phyloP scores from a whole-genome alignment of 2,888 invertebrate species.

The Dicycla oo region DNA sequence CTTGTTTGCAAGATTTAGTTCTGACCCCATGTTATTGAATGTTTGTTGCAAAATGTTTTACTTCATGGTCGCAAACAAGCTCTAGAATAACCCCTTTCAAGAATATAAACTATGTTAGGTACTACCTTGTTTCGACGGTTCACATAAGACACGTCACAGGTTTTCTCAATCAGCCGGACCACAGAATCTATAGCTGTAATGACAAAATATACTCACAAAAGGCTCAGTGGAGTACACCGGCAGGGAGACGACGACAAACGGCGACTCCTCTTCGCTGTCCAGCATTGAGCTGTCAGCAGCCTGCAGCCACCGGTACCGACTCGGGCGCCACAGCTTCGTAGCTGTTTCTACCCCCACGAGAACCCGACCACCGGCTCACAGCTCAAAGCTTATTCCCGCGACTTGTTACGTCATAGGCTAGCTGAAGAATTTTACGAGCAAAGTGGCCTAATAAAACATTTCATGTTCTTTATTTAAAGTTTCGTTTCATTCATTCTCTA shows the following conservation, averaged over 20 bases:
- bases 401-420: conserved; percentile 34
- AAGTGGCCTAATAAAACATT: conserved; percentile 53
- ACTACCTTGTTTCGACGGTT: conserved; percentile 2
- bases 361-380: conserved; percentile 27
- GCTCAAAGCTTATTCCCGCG: conserved; percentile 1
- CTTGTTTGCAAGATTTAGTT: background rate
- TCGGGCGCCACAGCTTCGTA: conserved; percentile 86
- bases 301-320: conserved; percentile 85
- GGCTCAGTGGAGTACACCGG: conserved; percentile 91
- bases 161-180: background rate
- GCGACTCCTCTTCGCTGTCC: conserved; percentile 92
- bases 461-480: conserved; percentile 23
- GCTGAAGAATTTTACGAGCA: conserved; percentile 29
- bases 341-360: conserved; percentile 54
- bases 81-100: background rate
- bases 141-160: too few relatives aligned
- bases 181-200: background rate
- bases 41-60: background rate
- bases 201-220: conserved; percentile 75
- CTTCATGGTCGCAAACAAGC: background rate
- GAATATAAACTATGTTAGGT: background rate
- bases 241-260: conserved; percentile 92
- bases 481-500: conserved; percentile 22
- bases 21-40: background rate
- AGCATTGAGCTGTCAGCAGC: conserved; percentile 87